Conservation (phyloP, 2,797 vertebrate genomes). For the Adrianichthys oophorus region DNA sequence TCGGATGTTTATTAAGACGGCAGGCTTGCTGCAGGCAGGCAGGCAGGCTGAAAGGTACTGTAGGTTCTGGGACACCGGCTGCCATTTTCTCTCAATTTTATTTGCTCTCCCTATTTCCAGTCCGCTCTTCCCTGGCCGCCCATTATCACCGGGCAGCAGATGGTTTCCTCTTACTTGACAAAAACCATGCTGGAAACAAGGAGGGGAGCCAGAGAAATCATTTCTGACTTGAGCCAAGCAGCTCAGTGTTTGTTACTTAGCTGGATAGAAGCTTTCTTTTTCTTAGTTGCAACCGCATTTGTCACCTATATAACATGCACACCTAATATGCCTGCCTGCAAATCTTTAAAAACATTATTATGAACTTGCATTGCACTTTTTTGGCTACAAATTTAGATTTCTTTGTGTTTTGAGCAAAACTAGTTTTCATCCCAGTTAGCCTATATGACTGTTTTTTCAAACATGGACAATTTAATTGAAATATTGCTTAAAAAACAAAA, state of each 20-base stretch:
- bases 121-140: slow-evolving; percentile 73
- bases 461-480: too few relatives aligned
- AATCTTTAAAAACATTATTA: too few relatives aligned
- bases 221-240: slow-evolving; percentile 55
- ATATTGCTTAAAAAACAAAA: too few relatives aligned
- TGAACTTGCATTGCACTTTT: too few relatives aligned
- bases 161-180: slow-evolving; percentile 77
- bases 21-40: slow-evolving; percentile 50
- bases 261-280: slow-evolving; percentile 17
- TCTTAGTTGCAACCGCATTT: slow-evolving; percentile 10
- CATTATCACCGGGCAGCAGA: slow-evolving; percentile 81
- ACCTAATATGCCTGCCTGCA: too few relatives aligned
- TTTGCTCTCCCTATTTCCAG: slow-evolving; percentile 65
- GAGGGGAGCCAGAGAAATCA: slow-evolving; percentile 62
- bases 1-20: slow-evolving; percentile 65
- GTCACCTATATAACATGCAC: slow-evolving; percentile 25
- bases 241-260: slow-evolving; percentile 59
- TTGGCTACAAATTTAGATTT: too few relatives aligned
- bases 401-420: too few relatives aligned
- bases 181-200: slow-evolving; percentile 61
- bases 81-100: slow-evolving; percentile 69
- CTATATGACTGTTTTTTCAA: too few relatives aligned
- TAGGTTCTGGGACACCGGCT: slow-evolving; percentile 61
- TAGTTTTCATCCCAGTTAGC: too few relatives aligned
- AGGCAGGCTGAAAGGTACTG: slow-evolving; percentile 42